Evolutionary conservation across 1,140 invertebrate genomes (phyloP), one percentile per base, ranked within the genome.

Genomic region (Drosophila nigrodunni): DNA sequence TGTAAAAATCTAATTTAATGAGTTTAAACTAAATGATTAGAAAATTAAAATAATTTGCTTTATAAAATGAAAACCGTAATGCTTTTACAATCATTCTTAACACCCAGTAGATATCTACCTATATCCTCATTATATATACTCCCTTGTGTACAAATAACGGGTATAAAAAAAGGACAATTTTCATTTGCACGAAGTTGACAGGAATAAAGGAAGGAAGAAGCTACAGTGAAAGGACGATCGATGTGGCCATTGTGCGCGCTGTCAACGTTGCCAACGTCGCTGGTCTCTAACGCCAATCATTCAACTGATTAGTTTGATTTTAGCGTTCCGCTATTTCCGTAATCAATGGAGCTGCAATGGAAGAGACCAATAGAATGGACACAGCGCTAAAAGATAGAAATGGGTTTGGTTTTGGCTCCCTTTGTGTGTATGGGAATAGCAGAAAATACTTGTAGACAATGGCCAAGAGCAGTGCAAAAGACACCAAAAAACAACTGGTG

Each of bases 291-390:
- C 81, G 85, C 74, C 85, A 88, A 88, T 88, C 85, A 85, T 85
- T 85, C 86, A 88, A 85, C 85, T 88, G 85, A 89, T 88, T 88
- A 88, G 80, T 89, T 88, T 88, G 74, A 89, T 88, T 88, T 85
- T 67, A 74, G 62, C 77, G 80, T 50, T 78, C 67, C 77, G 83
- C 80, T 83, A 82, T 87, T 87, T 88, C 83, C 77, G 82, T 82
- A 77, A 64, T 82, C 77, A 82, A 80, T 59, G 73, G 59, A 58
- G 13, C 52, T 37, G 60, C 34, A 65, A 67, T 47, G 21, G 60
- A 30, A 59, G 44, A 57, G 47, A 60, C 37, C 37, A 66, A 74
- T 49, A 7, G 47, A 59, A 52, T 59, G 58, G 59, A 62, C 49
- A 62, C 46, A 18, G 46, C 21, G 10, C 54, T 13, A 25, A 55